Conservation (phyloP, 2,113 vertebrate species). For the Tamias sibiricus region DNA sequence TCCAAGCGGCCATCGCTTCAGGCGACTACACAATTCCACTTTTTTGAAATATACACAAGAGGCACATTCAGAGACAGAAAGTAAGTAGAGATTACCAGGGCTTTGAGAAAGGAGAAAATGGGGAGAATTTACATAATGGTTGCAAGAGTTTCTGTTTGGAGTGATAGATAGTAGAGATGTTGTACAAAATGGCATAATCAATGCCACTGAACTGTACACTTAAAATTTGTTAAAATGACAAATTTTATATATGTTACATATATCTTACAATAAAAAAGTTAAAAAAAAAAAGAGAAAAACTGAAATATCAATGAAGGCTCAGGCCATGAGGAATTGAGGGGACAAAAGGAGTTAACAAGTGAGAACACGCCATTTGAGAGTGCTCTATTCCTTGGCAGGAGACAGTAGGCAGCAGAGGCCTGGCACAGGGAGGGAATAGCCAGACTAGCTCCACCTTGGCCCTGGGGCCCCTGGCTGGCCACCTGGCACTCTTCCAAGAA, state of each 20-base stretch:
- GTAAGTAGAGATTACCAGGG: not conserved
- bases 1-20: no score
- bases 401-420: not conserved
- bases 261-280: not conserved
- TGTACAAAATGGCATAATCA: not conserved
- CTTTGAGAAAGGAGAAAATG: fast-evolving
- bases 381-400: fast-evolving
- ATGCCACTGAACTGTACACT: not conserved
- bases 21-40: no score
- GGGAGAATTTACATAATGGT: fast-evolving
- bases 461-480: not conserved
- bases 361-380: fast-evolving
- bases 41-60: not conserved
- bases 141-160: not conserved
- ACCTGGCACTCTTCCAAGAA: no score
- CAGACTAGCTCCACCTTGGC: not conserved
- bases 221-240: not conserved
- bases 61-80: not conserved
- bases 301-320: not conserved
- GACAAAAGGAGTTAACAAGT: not conserved
- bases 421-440: not conserved
- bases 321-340: not conserved
- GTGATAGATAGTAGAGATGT: not conserved
- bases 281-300: not conserved
- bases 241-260: not conserved